Base-by-base conservation (phyloP, 1,140 invertebrate species). In the Apocrypta bakeri region DNA sequence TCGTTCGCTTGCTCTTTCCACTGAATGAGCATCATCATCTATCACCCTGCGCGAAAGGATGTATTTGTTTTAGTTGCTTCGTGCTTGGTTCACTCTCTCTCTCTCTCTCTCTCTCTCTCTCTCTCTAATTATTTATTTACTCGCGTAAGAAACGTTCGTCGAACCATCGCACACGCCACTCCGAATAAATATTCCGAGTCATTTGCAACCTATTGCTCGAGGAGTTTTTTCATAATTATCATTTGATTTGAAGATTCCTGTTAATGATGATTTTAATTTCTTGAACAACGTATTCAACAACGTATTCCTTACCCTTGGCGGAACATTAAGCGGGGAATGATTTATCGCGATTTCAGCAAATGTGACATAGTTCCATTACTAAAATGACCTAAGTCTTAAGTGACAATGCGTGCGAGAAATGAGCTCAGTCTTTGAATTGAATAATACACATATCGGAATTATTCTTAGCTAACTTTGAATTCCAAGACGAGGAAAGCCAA, bases 31-130 rank as follows among this genome's bases (percentile, higher is more conserved):
- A 90, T 86, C 89, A 90, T 91, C 90, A 91, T 91, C 90, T 91
- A 91, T 91, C 90, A 91, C 87, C 89, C 89, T 89, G 89, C 85
- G 90, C 90, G 88, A 90, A 90, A 90, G 88, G 88, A 91, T 91
- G 91, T 91, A 91, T 91, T 91, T 91, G 90, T 91, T 91, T 91
- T 91, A 88, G 86, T 86, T 85, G 11, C 21, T 48, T 25, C n/a
- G 42, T 25, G 48, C 17, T n/a, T n/a, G n/a, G 48, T 56, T 6
- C 17, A 21, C 3, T 37, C 33, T 37, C 33, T 56, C 48, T 56
- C n/a, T n/a, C n/a, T n/a, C n/a, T 21, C 21, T 56, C 21, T 17
- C 48, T 56, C 48, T 6, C 48, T 56, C 29, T 72, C 12, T 74
- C 87, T 89, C 84, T 88, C 89, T 91, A 91, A 91, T 91, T 91